phyloP scores from a whole-genome alignment of 2,888 invertebrate species.

The Heteropelma amictum region DNA sequence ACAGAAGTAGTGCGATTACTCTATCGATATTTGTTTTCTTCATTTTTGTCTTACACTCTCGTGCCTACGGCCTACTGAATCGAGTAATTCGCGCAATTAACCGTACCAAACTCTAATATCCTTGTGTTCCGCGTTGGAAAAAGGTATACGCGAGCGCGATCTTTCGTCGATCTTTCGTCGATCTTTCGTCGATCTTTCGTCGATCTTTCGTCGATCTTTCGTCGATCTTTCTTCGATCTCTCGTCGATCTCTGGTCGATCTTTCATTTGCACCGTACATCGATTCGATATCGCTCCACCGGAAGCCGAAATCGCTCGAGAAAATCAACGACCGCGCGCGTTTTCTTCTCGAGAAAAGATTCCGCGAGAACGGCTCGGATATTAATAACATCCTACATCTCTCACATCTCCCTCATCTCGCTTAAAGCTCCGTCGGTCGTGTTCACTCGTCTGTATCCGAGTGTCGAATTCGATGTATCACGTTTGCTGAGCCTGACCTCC shows the following conservation, averaged over 20 bases:
- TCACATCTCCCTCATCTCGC: too few relatives aligned
- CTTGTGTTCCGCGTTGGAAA: background rate
- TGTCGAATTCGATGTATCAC: slow-evolving; percentile 9
- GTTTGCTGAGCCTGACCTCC: slow-evolving; percentile 40
- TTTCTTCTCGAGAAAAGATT: too few relatives aligned
- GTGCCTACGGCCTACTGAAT: slow-evolving; percentile 46
- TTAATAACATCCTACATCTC: too few relatives aligned
- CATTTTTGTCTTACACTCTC: slow-evolving; percentile 31
- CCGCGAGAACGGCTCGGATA: too few relatives aligned
- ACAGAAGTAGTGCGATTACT: slow-evolving; percentile 34
- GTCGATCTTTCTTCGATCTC: too few relatives aligned
- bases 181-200: background rate
- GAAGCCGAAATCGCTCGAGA: too few relatives aligned
- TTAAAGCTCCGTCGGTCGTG: background rate
- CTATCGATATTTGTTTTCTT: slow-evolving; percentile 28
- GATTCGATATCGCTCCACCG: too few relatives aligned
- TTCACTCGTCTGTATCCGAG: background rate
- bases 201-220: too few relatives aligned
- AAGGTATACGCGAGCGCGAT: background rate
- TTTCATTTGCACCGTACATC: too few relatives aligned
- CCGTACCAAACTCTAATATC: slow-evolving; percentile 17
- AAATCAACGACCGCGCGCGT: too few relatives aligned
- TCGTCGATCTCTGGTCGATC: too few relatives aligned
- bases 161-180: background rate
- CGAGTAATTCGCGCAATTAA: slow-evolving; percentile 6